Conservation (phyloP, 2,113 vertebrate species). For the Laterallus jamaicensis region DNA sequence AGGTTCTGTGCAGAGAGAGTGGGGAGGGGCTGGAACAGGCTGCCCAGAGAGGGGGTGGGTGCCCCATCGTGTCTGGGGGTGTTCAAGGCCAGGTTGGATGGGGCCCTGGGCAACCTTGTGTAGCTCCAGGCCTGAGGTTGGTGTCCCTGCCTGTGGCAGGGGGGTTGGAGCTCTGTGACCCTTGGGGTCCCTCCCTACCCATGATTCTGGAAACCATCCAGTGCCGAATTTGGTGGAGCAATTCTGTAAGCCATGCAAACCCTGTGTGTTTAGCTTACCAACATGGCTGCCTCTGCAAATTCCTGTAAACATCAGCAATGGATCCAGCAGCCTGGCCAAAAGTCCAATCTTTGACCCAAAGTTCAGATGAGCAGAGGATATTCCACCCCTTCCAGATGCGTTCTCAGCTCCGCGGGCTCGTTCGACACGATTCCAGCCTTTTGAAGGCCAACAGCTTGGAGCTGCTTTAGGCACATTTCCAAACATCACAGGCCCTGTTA, state of each 20-base stretch:
- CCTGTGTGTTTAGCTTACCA: not conserved
- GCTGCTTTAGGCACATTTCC: conserved; percentile 14
- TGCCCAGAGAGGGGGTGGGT: too few species aligned
- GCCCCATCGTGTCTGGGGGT: too few species aligned
- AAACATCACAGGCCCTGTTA: not conserved
- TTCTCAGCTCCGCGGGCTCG: not conserved
- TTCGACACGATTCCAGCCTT: not conserved
- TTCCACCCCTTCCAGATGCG: not conserved
- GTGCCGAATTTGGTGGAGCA: not conserved
- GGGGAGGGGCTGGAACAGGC: too few species aligned
- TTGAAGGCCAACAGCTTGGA: not conserved
- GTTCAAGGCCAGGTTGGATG: too few species aligned
- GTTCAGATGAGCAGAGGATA: not conserved
- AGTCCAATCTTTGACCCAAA: not conserved
- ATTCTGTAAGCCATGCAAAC: not conserved
- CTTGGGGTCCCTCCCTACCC: too few species aligned
- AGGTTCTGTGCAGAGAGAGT: too few species aligned
- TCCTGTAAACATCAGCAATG: rapidly evolving
- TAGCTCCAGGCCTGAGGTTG: too few species aligned
- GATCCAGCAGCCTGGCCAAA: not conserved
- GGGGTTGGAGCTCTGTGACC: too few species aligned
- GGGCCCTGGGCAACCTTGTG: too few species aligned
- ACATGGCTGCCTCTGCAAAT: not conserved
- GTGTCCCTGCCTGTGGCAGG: too few species aligned
- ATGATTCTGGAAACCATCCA: rapidly evolving